phyloP scores from a whole-genome alignment of 2,888 invertebrate genomes.

The Siphonodentalium dalli region DNA sequence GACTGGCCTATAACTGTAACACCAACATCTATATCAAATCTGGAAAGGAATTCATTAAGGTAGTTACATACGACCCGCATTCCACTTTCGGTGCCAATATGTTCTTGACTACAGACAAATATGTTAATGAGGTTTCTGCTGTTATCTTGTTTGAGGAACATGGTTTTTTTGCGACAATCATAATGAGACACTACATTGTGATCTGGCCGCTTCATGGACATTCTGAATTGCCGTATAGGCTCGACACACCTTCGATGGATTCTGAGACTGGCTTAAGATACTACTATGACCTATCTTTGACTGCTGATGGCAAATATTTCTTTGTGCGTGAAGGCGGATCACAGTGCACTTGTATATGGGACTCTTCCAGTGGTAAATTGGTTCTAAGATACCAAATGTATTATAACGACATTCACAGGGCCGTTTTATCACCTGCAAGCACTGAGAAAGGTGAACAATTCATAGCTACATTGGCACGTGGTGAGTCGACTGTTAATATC shows the following conservation, averaged over 20 bases:
- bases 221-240: too few relatives aligned
- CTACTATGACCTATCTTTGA: conserved; percentile 25
- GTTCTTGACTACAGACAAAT: conserved; percentile 20
- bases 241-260: too few relatives aligned
- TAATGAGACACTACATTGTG: conserved; percentile 31
- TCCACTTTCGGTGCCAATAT: conserved; percentile 20
- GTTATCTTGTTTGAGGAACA: conserved; percentile 26
- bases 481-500: conserved; percentile 27
- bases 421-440: conserved; percentile 11
- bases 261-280: too few relatives aligned
- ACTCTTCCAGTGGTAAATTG: conserved; percentile 25
- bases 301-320: conserved; percentile 29
- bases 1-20: conserved; percentile 37
- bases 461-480: conserved; percentile 26
- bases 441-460: too few relatives aligned
- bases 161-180: conserved; percentile 25
- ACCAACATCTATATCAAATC: conserved; percentile 34
- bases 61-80: conserved; percentile 26
- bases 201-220: conserved; percentile 34
- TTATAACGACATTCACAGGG: conserved; percentile 22
- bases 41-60: conserved; percentile 15
- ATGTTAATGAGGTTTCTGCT: conserved; percentile 31
- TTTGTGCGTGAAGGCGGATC: conserved; percentile 27
- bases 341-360: conserved; percentile 29
- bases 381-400: conserved; percentile 25